Evolutionary conservation across 2,113 vertebrate species (phyloP), one percentile per base, ranked within the genome.

Genomic region (Muscicapa adusta): DNA sequence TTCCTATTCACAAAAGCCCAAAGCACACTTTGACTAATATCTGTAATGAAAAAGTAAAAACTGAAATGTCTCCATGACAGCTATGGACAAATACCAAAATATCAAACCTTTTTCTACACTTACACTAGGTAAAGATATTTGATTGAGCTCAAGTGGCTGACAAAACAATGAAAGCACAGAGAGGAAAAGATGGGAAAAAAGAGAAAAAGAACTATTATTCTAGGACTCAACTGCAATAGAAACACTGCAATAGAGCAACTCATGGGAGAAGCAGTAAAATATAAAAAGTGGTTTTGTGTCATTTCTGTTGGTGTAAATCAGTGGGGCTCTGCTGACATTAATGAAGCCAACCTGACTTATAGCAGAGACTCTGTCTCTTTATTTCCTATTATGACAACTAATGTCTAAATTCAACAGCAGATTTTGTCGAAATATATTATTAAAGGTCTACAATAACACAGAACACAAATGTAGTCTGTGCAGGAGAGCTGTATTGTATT

Each of bases 261-360:
- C 88, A 62, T 43, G 25, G 22, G 83, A 96, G 91, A 73, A 45
- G 47, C 68, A 90, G 60, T 89, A 96, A 94, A 96, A 91, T 34
- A 73, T 6, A 79, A 60, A 47, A 91, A 77, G 68, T 53, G 62
- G 22, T 95, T 91, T 68, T 51, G 38, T 93, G 78, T 82, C 58
- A 85, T 66, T 60, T 74, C 58, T 60, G 24, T 56, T 86, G 48
- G 47, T 50, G 60, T 80, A 90, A 88, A 94, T 93, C 81, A 95
- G 67, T 43, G 36, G 33, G 48, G 40, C 20, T 87, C 51, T 66
- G 51, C 34, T 79, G 81, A 85, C 57, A 18, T 57, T 91, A 93
- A 94, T 77, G 28, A 90, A 97, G 48, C 33, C 70, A 89, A 63
- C 34, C 5, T 38, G n/a, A 90, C n/a, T 95, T 90, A 67, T 0